phyloP scores from a whole-genome alignment of 2,113 vertebrate genomes.

The Todiramphus saurophagus region DNA sequence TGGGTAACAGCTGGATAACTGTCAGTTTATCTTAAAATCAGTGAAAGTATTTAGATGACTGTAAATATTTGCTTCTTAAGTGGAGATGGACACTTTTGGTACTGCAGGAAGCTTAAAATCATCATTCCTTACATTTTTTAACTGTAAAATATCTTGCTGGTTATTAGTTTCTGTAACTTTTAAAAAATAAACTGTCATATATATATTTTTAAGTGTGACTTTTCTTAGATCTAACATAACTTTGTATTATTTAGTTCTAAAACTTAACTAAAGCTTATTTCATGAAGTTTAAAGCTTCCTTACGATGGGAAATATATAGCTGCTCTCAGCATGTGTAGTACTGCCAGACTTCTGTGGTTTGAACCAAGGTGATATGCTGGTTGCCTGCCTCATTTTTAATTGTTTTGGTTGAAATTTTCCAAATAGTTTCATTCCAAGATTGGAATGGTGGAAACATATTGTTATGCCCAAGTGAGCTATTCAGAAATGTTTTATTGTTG shows the following conservation, averaged over 20 bases:
- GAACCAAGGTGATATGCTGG: not conserved
- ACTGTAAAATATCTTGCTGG: not conserved
- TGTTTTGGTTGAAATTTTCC: not conserved
- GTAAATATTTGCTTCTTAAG: not conserved
- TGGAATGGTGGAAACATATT: not conserved
- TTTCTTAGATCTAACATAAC: not conserved
- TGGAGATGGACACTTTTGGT: not conserved
- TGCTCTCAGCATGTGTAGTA: not conserved
- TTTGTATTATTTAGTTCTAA: not conserved
- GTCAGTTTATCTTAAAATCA: not conserved
- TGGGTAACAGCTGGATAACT: not conserved
- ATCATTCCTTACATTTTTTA: not conserved
- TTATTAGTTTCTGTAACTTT: not conserved
- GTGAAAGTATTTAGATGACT: not conserved
- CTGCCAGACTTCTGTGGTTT: not conserved
- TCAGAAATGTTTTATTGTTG: not conserved
- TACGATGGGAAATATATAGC: not conserved
- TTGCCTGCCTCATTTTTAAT: not conserved
- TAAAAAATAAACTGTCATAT: not conserved
- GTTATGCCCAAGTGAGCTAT: not conserved
- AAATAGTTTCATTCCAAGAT: not conserved
- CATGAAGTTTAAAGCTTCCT: not conserved
- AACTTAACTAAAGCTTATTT: not conserved
- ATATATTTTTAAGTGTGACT: not conserved
- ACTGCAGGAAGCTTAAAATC: not conserved